Conservation (phyloP, 2,888 invertebrate genomes). For the Nematopogon swammerdamellus region DNA sequence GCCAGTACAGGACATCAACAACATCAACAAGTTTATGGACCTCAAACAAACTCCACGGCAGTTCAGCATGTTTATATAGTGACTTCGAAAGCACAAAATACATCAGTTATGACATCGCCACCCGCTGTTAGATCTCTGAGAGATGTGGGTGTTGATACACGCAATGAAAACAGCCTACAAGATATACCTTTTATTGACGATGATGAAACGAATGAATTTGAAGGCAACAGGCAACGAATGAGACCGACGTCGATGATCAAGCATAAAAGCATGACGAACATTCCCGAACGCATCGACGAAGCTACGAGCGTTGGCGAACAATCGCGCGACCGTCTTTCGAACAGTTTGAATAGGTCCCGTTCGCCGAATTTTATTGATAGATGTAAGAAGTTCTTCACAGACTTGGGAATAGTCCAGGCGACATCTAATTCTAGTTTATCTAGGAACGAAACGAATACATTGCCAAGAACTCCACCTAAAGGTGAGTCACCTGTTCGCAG, state of each 20-base stretch:
- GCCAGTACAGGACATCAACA: slow-evolving; percentile 15
- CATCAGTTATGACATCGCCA: slow-evolving; percentile 13
- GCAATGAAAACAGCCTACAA: slow-evolving; percentile 45
- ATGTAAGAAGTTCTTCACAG: slow-evolving; percentile 44
- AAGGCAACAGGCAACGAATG: slow-evolving; percentile 18
- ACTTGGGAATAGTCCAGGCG: slow-evolving; percentile 35
- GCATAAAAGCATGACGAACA: slow-evolving; percentile 45
- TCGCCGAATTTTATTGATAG: slow-evolving; percentile 48
- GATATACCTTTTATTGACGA: slow-evolving; percentile 50
- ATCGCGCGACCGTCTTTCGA: slow-evolving; percentile 31
- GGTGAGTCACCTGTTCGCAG: background rate
- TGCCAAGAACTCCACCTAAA: background rate
- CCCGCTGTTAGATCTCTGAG: slow-evolving; percentile 26
- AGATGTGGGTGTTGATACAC: slow-evolving; percentile 44
- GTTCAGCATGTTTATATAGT: slow-evolving; percentile 37
- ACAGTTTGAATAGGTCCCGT: slow-evolving; percentile 38
- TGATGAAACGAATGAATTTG: slow-evolving; percentile 23
- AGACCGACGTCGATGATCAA: slow-evolving; percentile 21
- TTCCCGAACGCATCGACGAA: slow-evolving; percentile 40
- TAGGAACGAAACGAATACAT: background rate
- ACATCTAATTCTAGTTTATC: background rate
- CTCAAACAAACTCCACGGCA: slow-evolving; percentile 36
- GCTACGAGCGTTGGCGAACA: slow-evolving; percentile 25
- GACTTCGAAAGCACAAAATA: slow-evolving; percentile 18
- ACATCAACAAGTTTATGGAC: too few species aligned